Evolutionary conservation across 2,888 invertebrate genomes (phyloP).

Genomic region (Ennomos erosarius): DNA sequence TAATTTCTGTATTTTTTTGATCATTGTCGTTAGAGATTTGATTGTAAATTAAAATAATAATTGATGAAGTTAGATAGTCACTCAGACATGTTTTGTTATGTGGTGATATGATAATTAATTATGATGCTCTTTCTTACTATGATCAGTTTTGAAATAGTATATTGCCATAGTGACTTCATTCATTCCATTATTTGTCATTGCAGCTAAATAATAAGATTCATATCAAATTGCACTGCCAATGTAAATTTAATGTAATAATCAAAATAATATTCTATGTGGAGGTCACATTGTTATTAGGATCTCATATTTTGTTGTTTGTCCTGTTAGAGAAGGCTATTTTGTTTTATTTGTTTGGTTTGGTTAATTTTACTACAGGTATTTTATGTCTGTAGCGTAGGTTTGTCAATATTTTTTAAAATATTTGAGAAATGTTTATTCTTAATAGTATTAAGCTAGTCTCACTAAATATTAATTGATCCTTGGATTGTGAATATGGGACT

Average conservation of each 20-base stretch:
- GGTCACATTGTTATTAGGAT: conserved; percentile 35
- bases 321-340: not conserved
- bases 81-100: no score
- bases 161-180: no score
- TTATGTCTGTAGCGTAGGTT: no score
- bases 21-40: no score
- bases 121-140: not conserved
- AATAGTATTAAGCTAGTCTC: no score
- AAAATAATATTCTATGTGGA: conserved; percentile 28
- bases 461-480: not conserved
- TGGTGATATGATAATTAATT: no score
- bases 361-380: not conserved
- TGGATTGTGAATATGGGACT: conserved; percentile 11
- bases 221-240: conserved; percentile 44
- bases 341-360: not conserved
- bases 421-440: no score
- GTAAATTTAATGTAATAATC: conserved; percentile 38
- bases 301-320: conserved; percentile 26
- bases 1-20: no score
- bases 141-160: conserved; percentile 1
- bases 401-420: no score
- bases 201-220: conserved; percentile 25
- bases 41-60: no score
- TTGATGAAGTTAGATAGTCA: no score
- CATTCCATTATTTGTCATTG: conserved; percentile 34